Percentiles rank a stretch among this genome's conserved stretches.
phyloP scores from a whole-genome alignment of 2,797 vertebrate genomes.

The Eulemur albifrons region DNA sequence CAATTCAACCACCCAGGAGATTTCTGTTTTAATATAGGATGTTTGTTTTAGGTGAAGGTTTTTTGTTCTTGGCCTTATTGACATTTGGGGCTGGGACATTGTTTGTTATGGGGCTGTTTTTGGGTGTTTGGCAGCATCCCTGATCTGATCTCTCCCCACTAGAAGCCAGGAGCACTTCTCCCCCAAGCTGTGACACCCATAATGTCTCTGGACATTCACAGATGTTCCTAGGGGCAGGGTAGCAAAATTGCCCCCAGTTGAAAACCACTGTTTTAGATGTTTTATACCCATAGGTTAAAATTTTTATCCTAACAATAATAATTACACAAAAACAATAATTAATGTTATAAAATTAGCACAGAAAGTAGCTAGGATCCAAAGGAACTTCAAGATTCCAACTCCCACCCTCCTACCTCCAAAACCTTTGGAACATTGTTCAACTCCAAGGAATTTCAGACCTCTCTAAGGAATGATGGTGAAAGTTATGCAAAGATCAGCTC shows the following conservation, averaged over 20 bases:
- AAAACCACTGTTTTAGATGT: neutral
- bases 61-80: neutral
- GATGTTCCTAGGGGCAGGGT: fast-evolving
- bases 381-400: neutral
- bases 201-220: neutral
- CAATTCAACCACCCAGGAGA: neutral
- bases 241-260: neutral
- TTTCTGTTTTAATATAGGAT: neutral
- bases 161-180: neutral
- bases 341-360: neutral
- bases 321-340: neutral
- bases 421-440: neutral
- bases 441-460: neutral
- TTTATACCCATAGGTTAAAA: neutral
- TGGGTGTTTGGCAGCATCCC: neutral
- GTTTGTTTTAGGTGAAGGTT: neutral
- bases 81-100: neutral
- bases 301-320: neutral
- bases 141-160: neutral
- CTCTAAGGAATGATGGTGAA: neutral
- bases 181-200: neutral
- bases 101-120: neutral
- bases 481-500: neutral
- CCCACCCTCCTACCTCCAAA: neutral
- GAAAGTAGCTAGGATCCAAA: neutral